Percentiles rank a stretch among this genome's conserved stretches.
Evolutionary conservation across 2,888 invertebrate species (phyloP).

Genomic region (Trichogramma dendrolimi): DNA sequence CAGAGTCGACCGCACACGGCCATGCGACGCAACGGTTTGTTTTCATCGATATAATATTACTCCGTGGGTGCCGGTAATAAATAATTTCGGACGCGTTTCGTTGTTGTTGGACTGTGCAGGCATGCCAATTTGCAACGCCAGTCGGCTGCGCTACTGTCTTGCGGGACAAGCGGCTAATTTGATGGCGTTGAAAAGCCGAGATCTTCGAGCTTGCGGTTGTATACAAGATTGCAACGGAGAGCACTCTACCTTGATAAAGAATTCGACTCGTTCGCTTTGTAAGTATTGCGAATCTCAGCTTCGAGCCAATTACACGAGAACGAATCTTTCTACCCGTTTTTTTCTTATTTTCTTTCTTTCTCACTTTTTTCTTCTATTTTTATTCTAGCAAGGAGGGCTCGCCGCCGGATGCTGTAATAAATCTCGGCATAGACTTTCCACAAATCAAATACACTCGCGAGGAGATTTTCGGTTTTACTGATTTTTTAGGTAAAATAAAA

Average conservation of each 20-base stretch:
- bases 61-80: no score
- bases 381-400: conserved; percentile 9
- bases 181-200: background rate
- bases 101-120: no score
- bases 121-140: conserved; percentile 1
- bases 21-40: conserved; percentile 44
- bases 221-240: conserved; percentile 10
- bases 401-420: conserved; percentile 12
- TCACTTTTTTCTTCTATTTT: background rate
- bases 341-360: background rate
- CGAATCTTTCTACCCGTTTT: background rate
- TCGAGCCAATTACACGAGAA: background rate
- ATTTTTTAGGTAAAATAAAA: conserved; percentile 12
- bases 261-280: conserved; percentile 9
- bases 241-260: conserved; percentile 15
- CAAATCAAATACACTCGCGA: conserved; percentile 18
- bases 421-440: conserved; percentile 12
- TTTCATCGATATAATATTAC: no score
- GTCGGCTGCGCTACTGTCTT: conserved; percentile 4
- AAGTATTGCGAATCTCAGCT: background rate
- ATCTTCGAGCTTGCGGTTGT: conserved; percentile 9
- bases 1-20: conserved; percentile 70
- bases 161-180: background rate
- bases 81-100: no score
- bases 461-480: conserved; percentile 9